These are phyloP conservation scores for Sialia sialis DNA, from an alignment of 2,113 vertebrate genomes.

Conservation along the genomic window DNA sequence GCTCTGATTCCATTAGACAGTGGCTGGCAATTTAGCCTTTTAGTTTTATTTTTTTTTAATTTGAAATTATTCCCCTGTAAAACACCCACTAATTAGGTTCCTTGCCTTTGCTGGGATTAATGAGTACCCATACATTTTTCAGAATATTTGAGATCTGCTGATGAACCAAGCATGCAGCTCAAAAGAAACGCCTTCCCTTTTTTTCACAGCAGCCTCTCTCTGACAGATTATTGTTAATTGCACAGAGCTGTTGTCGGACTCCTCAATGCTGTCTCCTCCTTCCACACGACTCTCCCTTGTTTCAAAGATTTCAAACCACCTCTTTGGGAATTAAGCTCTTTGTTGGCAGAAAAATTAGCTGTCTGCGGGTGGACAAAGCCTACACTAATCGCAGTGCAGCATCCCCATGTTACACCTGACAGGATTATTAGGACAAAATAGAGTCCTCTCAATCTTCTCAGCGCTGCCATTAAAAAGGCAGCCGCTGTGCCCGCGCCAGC, in stretches of 20 bases:
- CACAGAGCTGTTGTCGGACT: neutral
- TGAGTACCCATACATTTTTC: neutral
- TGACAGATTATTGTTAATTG: slow-evolving; percentile 63
- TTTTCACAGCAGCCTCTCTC: neutral
- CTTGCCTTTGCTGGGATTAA: slow-evolving; percentile 50
- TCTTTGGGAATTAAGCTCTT: slow-evolving; percentile 65
- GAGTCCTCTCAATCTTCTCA: slow-evolving; percentile 55
- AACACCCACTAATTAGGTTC: slow-evolving; percentile 60
- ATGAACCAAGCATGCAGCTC: slow-evolving; percentile 34
- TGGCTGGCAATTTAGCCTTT: slow-evolving; percentile 43
- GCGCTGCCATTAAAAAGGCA: slow-evolving; percentile 3
- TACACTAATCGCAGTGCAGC: slow-evolving; percentile 55
- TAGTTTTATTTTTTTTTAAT: neutral
- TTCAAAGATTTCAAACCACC: slow-evolving; percentile 60
- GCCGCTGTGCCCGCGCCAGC: neutral
- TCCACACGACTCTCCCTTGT: slow-evolving; percentile 48
- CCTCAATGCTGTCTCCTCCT: slow-evolving; percentile 58
- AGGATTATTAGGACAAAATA: slow-evolving; percentile 60
- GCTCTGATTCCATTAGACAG: slow-evolving; percentile 32
- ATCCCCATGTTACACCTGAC: slow-evolving; percentile 55
- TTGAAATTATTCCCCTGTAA: neutral
- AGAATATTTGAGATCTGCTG: slow-evolving; percentile 41
- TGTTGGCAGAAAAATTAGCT: slow-evolving; percentile 74
- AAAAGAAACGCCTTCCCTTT: slow-evolving; percentile 58
- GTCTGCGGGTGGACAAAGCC: slow-evolving; percentile 53